Conservation (phyloP, 1,140 invertebrate species). For the Leucophenga varia region DNA sequence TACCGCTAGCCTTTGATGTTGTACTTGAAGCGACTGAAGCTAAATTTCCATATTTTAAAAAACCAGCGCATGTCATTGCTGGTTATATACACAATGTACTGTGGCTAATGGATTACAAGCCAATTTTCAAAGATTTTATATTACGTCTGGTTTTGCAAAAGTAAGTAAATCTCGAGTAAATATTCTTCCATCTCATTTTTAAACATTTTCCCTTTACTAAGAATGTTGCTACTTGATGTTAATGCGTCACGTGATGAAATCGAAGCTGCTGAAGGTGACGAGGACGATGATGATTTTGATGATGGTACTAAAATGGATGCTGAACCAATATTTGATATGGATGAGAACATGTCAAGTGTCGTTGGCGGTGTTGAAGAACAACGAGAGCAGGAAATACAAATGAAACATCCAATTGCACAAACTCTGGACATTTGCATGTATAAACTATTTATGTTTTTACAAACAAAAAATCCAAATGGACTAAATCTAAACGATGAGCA, state of each 20-base stretch:
- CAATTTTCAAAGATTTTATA: constrained; percentile 62
- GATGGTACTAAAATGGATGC: constrained; percentile 46
- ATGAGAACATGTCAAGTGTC: no score
- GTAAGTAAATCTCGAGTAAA: constrained; percentile 49
- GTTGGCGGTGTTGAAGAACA: constrained; percentile 3
- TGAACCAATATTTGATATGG: constrained; percentile 58
- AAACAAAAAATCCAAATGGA: constrained; percentile 36
- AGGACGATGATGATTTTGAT: constrained; percentile 51
- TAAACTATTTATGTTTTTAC: constrained; percentile 63
- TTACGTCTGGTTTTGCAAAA: constrained; percentile 69
- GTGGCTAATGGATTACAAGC: constrained; percentile 65
- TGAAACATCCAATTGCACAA: constrained; percentile 58
- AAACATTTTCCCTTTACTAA: constrained; percentile 35
- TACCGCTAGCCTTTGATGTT: constrained; percentile 44
- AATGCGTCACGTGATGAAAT: constrained; percentile 63
- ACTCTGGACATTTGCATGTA: constrained; percentile 68
- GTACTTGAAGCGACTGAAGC: constrained; percentile 31
- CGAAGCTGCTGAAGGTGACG: constrained; percentile 49
- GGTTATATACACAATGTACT: constrained; percentile 69
- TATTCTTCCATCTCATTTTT: constrained; percentile 2
- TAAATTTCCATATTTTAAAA: constrained; percentile 67
- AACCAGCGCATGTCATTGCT: constrained; percentile 60
- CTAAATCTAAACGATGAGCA: constrained; percentile 20
- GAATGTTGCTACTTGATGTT: constrained; percentile 70
- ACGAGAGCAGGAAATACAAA: constrained; percentile 4